Evolutionary conservation across 2,888 invertebrate genomes (phyloP), one percentile per base, ranked within the genome.

Genomic region (Drosophila engyochracea): DNA sequence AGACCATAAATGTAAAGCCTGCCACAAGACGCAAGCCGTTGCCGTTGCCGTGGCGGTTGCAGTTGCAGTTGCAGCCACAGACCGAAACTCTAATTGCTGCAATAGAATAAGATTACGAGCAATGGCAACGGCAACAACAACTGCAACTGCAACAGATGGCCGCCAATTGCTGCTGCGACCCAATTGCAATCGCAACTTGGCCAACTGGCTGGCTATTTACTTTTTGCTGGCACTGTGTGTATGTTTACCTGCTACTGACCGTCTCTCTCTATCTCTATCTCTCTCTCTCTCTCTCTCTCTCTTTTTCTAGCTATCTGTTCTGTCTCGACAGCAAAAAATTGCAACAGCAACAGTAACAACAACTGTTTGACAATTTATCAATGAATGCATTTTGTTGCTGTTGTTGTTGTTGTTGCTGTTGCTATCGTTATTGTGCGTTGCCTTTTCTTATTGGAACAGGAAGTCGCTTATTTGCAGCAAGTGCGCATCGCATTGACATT

Each of bases 341-440:
- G 81, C 79, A 77, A 61, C 75, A 78, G 70, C 58, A 39, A 55
- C 54, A 53, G 4, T 67, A 75, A 65, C 76, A 79, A 81, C 83
- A 80, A 83, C 89, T 80, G 85, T 86, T 89, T 84, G 85, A 89
- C 89, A 89, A 85, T 87, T 88, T 88, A 85, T 85, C 89, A 85
- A 85, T 85, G 80, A 79, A 85, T 75, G 79, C 67, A 68, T 69
- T 69, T 39, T 63, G 39, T 49, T 59, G 41, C 25, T 74, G 63
- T 28, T 72, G 57, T 41, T 69, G 59, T 39, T 74, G 61, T 64
- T 64, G 51, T 51, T 64, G 51, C 53, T 65, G 65, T 66, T 64
- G 51, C 55, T 65, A 30, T 68, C 69, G 79, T 55, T 64, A 61
- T 66, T 81, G 83, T 76, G 79, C 75, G 76, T 81, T 68, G 61